Evolutionary conservation across 2,888 invertebrate genomes (phyloP), one percentile per base, ranked within the genome.

Genomic region (Drosophila kanekoi): DNA sequence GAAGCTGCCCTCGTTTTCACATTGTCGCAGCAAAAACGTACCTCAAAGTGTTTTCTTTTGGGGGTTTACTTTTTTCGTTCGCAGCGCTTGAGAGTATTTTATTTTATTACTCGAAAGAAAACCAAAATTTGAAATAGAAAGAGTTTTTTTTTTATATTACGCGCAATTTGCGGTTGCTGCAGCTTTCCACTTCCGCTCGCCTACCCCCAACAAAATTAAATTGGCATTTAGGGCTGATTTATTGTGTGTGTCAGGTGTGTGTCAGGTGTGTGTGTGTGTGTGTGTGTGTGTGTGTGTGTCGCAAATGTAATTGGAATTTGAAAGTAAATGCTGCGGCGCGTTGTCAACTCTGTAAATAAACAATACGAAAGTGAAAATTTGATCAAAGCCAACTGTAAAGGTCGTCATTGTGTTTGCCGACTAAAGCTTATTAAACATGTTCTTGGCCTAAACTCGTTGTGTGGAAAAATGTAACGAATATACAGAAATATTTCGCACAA

Each of bases 151-250:
- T 41, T 23, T 56, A n/a, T 49, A 41, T 49, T 32, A 40, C n/a
- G 11, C 28, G 13, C 14, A 52, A 43, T 53, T 70, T 60, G 60
- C 61, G 38, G 20, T 53, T 51, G 28, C 16, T 13, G 23, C 59
- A 16, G 40, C 37, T 38, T 18, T 11, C n/a, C 32, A 28, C 41
- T 13, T 38, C 2, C 14, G 5, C 48, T 9, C 13, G 3, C 38
- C 38, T 8, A 38, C 38, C 38, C 38, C 0, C 14, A 4, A 9
- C 10, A 40, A 20, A 20, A 20, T 32, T 51, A 68, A 78, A 77
- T 69, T 62, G 65, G n/a, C 54, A 65, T 76, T 78, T 80, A 68
- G 72, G 75, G 72, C 35, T 65, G 72, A 81, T 79, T 84, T 81
- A 56, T 76, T 54, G 41, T 56, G 54, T 51, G 70, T n/a, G n/a